phyloP scores from a whole-genome alignment of 2,888 invertebrate species.

The Orthonevra nobilis region DNA sequence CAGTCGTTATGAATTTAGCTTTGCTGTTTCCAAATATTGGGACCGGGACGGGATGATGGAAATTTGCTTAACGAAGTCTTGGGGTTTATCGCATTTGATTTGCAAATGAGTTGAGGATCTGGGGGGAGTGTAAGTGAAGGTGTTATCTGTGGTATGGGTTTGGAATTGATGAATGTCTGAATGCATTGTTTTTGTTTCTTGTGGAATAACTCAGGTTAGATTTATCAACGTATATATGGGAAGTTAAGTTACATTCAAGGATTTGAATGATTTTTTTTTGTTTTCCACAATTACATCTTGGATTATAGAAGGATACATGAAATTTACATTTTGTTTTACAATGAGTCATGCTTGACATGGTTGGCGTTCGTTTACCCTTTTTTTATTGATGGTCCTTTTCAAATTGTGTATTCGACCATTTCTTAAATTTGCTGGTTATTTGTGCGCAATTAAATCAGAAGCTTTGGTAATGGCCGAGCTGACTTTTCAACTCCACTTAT shows the following conservation, averaged over 20 bases:
- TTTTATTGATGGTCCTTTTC: too few species aligned
- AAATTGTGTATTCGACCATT: too few species aligned
- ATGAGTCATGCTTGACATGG: too few species aligned
- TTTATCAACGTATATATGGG: neutral
- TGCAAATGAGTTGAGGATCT: constrained; percentile 29
- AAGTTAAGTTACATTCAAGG: constrained; percentile 46
- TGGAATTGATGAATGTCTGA: constrained; percentile 51
- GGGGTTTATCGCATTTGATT: constrained; percentile 58
- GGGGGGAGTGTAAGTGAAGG: neutral
- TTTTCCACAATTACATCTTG: too few species aligned
- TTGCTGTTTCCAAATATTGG: neutral
- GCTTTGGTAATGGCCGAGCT: too few species aligned
- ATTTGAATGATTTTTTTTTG: too few species aligned
- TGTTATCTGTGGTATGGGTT: constrained; percentile 11
- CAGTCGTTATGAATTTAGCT: constrained; percentile 43
- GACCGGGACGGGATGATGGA: neutral
- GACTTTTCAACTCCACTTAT: too few species aligned
- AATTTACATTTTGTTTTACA: too few species aligned
- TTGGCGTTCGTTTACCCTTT: too few species aligned
- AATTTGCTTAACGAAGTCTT: constrained; percentile 57
- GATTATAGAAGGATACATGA: too few species aligned
- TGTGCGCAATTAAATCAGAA: too few species aligned
- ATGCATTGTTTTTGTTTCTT: constrained; percentile 8
- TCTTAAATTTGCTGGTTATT: too few species aligned
- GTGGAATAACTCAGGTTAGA: neutral